Evolutionary conservation across 2,113 vertebrate species (phyloP).

Genomic region (Illadopsis cleaveri): DNA sequence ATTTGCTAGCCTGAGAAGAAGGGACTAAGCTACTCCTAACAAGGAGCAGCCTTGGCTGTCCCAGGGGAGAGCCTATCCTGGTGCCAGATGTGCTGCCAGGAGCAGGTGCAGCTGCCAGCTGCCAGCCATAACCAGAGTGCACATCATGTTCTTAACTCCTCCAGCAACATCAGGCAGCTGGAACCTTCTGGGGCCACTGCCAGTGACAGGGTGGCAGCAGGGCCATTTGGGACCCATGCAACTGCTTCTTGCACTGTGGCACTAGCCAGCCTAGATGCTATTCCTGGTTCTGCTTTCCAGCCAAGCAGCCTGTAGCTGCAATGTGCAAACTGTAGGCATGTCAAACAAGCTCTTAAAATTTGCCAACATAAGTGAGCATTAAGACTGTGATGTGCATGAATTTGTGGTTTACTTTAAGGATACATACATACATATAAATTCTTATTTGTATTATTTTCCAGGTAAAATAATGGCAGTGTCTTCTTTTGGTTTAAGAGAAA

Average conservation of each 20-base stretch:
- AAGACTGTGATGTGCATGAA: not conserved
- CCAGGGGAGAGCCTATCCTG: not conserved
- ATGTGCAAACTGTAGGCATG: not conserved
- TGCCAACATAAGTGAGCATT: not conserved
- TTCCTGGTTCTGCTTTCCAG: not conserved
- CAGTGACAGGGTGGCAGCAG: rapidly evolving
- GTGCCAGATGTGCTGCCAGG: not conserved
- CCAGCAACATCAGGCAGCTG: not conserved
- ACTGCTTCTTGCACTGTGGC: not conserved
- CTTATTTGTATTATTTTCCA: not conserved
- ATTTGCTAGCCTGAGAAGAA: not conserved
- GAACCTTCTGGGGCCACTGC: not conserved
- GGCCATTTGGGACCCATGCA: not conserved
- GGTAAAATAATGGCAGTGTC: not conserved
- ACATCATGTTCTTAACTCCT: not conserved
- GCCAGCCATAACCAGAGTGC: not conserved
- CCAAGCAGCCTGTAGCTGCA: not conserved
- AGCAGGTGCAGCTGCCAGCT: not conserved
- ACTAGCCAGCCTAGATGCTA: not conserved
- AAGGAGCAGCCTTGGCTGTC: not conserved
- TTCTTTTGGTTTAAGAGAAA: not conserved
- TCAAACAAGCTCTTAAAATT: not conserved
- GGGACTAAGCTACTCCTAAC: not conserved
- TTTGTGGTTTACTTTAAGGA: not conserved
- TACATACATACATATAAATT: not conserved